Conservation (phyloP, 2,113 vertebrate genomes). For the Atractosteus spatula region DNA sequence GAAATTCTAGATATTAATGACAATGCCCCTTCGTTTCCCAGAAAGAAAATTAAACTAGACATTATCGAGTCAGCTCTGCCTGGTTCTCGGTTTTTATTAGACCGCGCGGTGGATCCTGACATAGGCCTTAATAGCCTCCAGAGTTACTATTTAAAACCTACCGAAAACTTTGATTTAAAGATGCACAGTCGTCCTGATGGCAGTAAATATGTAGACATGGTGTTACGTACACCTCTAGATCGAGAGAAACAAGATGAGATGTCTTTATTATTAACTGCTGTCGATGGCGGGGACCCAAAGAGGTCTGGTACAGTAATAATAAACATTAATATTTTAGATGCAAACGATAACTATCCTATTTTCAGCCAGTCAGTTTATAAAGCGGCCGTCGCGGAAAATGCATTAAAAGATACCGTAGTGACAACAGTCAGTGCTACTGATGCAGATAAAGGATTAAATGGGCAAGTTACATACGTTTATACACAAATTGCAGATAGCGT, state of each 20-base stretch:
- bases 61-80: conserved; percentile 29
- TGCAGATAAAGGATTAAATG: conserved; percentile 3
- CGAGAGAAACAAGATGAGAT: conserved; percentile 31
- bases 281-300: conserved; percentile 52
- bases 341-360: background rate
- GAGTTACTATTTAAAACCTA: conserved; percentile 31
- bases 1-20: conserved; percentile 45
- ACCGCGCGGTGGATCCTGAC: conserved; percentile 37
- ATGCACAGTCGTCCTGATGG: conserved; percentile 11
- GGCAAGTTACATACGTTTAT: background rate
- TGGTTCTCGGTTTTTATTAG: conserved; percentile 30
- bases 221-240: conserved; percentile 36
- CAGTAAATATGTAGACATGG: conserved; percentile 34
- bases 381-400: conserved; percentile 44
- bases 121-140: conserved; percentile 37
- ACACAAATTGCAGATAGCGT: background rate
- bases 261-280: conserved; percentile 45
- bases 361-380: conserved; percentile 35
- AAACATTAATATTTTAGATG: background rate
- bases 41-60: conserved; percentile 34
- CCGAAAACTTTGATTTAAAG: conserved; percentile 31
- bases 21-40: conserved; percentile 31
- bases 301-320: conserved; percentile 50
- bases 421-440: too few species aligned
- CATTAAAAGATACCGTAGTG: too few species aligned